Evolutionary conservation across 2,888 invertebrate genomes (phyloP), one percentile per base, ranked within the genome.

Genomic region (Homarus gammarus): DNA sequence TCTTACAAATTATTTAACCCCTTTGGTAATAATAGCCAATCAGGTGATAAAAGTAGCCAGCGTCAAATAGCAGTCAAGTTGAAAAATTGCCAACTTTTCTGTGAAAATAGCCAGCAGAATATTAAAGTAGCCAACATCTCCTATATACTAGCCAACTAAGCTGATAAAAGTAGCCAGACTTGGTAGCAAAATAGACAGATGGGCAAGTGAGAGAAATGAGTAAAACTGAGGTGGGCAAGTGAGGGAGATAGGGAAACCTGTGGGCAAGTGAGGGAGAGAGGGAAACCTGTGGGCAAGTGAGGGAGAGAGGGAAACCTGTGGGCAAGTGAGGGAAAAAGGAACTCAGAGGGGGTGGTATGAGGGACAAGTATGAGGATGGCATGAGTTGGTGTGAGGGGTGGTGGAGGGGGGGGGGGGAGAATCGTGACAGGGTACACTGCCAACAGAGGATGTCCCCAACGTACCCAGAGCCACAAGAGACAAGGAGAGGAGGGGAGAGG

Each of bases 201-300:
- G 44, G 44, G 44, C 44, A 5, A 75, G 75, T n/a, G 75, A 75
- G 49, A 27, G 75, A 75, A 44, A 44, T 8, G 44, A 44, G 44
- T 8, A 12, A 44, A 12, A 44, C 6, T 49, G 77, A 0, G 49
- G n/a, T 27, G n/a, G 3, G 44, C 12, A 36, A 27, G 33, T 2
- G 27, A 0, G 61, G 36, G 33, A 18, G 33, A 0, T 15, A n/a
- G 2, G 18, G 79, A 22, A n/a, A n/a, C n/a, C n/a, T n/a, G n/a
- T n/a, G n/a, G n/a, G n/a, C n/a, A n/a, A 56, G 61, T 36, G 49
- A 12, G n/a, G 36, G 1, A 27, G n/a, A n/a, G n/a, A n/a, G 2
- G 18, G 79, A 22, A n/a, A n/a, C n/a, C n/a, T n/a, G n/a, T 27
- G n/a, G 3, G 44, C 12, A 36, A 27, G 33, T 2, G 27, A 0